phyloP scores from a whole-genome alignment of 2,888 invertebrate genomes.

The Yponomeuta plumbellus region DNA sequence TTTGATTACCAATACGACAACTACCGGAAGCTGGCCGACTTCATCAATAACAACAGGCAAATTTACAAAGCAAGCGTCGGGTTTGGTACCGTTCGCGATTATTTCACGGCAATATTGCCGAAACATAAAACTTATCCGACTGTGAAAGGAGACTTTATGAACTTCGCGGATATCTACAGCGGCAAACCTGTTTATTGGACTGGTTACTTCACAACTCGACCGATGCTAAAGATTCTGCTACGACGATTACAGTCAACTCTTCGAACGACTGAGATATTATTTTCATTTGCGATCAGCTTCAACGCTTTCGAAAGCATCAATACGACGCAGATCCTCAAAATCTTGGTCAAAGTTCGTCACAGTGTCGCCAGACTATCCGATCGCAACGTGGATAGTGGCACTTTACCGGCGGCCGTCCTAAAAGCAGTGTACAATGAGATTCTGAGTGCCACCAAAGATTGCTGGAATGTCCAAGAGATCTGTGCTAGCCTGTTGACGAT shows the following conservation, averaged over 20 bases:
- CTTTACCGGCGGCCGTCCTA: slow-evolving; percentile 89
- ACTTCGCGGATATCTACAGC: slow-evolving; percentile 92
- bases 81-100: slow-evolving; percentile 93
- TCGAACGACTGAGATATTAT: slow-evolving; percentile 88
- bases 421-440: slow-evolving; percentile 87
- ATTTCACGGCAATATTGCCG: slow-evolving; percentile 83
- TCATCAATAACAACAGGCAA: slow-evolving; percentile 86
- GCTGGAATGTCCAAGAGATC: slow-evolving; percentile 61
- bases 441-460: slow-evolving; percentile 47
- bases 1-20: slow-evolving; percentile 97
- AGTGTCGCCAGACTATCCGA: slow-evolving; percentile 93
- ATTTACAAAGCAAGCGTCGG: slow-evolving; percentile 83
- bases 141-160: slow-evolving; percentile 94
- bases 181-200: slow-evolving; percentile 96
- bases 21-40: slow-evolving; percentile 90
- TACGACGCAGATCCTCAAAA: slow-evolving; percentile 66
- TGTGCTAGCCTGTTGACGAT: slow-evolving; percentile 77
- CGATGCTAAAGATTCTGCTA: slow-evolving; percentile 88
- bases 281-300: slow-evolving; percentile 85
- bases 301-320: slow-evolving; percentile 74
- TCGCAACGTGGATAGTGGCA: slow-evolving; percentile 98
- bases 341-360: slow-evolving; percentile 79
- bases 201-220: slow-evolving; percentile 94
- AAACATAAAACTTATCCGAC: slow-evolving; percentile 79
- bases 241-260: slow-evolving; percentile 88